Evolutionary conservation across 2,797 vertebrate genomes (phyloP).

Genomic region (Urosaurus nigricauda): DNA sequence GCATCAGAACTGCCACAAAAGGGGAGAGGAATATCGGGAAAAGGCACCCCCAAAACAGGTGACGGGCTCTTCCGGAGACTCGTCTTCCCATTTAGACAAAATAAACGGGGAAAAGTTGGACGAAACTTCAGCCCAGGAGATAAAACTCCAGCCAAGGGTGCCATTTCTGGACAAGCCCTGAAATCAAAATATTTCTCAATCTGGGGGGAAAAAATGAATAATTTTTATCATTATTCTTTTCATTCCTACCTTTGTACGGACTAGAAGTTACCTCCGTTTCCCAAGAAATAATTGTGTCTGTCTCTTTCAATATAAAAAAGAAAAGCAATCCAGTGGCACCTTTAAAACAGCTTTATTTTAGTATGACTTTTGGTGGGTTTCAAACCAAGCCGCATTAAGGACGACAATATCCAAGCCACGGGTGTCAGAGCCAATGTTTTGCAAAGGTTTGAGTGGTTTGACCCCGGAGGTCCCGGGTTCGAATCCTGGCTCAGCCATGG

Average conservation of each 20-base stretch:
- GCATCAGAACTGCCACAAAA: background rate
- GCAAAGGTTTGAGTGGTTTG: no score
- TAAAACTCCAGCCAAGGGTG: background rate
- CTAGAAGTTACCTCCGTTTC: background rate
- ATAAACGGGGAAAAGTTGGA: no score
- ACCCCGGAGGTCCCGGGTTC: no score
- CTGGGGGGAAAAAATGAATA: background rate
- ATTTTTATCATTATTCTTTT: background rate
- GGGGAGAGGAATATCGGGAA: background rate
- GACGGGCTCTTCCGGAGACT: background rate
- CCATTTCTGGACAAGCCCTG: background rate
- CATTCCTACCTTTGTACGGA: background rate
- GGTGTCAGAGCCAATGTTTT: no score
- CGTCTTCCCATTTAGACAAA: background rate
- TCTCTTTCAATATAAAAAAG: no score
- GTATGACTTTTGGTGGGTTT: no score
- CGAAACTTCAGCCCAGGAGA: background rate
- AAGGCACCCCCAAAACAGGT: background rate
- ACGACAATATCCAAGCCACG: no score
- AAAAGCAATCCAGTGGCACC: no score
- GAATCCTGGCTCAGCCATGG: no score
- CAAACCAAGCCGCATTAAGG: no score
- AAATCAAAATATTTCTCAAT: background rate
- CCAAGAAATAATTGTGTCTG: no score
- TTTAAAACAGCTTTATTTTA: no score